phyloP scores from a whole-genome alignment of 53 echinoderm and acorn worm species.

The Echinarachnius parma region DNA sequence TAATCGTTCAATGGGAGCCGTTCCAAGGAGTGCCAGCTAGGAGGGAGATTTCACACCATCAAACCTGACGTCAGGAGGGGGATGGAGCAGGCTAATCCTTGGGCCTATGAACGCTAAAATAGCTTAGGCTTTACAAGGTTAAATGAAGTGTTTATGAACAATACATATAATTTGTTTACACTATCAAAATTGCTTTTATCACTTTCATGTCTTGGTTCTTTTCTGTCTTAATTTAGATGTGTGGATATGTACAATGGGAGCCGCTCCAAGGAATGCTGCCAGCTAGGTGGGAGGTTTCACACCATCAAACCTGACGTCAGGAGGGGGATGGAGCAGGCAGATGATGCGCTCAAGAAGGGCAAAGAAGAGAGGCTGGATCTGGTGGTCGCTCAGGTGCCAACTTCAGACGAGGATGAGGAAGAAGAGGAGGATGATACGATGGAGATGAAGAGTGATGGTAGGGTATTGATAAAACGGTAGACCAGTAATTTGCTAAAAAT shows the following conservation, averaged over 20 bases:
- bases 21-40: slow-evolving; percentile 65
- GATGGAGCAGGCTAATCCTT: slow-evolving; percentile 65
- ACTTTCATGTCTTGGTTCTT: too few species aligned
- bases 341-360: slow-evolving; percentile 55
- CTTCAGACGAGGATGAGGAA: slow-evolving; percentile 68
- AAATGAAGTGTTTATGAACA: too few species aligned
- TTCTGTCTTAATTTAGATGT: slow-evolving; percentile 54
- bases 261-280: slow-evolving; percentile 57
- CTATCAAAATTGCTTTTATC: too few species aligned
- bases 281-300: slow-evolving; percentile 74
- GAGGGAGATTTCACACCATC: slow-evolving; percentile 75
- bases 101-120: too few species aligned
- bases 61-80: slow-evolving; percentile 65
- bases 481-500: too few species aligned
- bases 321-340: slow-evolving; percentile 61
- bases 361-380: slow-evolving; percentile 75
- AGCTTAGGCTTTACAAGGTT: too few species aligned
- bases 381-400: slow-evolving; percentile 73
- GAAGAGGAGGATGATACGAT: slow-evolving; percentile 76
- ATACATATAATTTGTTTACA: too few species aligned
- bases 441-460: slow-evolving; percentile 13
- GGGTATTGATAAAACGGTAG: too few species aligned
- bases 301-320: slow-evolving; percentile 69
- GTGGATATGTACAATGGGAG: slow-evolving; percentile 61
- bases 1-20: slow-evolving; percentile 45